phyloP scores from a whole-genome alignment of 2,797 vertebrate species.

The Mustela erminea region DNA sequence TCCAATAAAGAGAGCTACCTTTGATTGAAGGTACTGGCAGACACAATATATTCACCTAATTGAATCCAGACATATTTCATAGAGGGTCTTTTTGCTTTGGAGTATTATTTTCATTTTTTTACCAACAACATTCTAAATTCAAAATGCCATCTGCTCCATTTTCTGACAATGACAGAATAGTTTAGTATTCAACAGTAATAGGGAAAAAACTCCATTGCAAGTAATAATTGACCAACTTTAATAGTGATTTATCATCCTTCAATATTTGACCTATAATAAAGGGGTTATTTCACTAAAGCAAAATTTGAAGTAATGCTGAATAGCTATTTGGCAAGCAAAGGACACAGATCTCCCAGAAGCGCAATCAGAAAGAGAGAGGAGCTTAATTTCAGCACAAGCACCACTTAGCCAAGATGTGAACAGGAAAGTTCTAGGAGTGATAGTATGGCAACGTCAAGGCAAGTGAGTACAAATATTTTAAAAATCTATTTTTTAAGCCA shows the following conservation, averaged over 20 bases:
- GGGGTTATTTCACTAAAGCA: conserved; percentile 50
- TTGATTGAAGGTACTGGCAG: not conserved
- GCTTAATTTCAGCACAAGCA: conserved; percentile 20
- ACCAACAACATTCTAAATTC: conserved; percentile 48
- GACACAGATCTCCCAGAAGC: not conserved
- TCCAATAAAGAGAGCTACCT: conserved; percentile 12
- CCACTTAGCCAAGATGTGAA: not conserved
- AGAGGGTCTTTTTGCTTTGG: conserved; percentile 33
- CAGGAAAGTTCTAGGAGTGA: not conserved
- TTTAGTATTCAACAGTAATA: conserved; percentile 41
- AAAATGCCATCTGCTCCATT: conserved; percentile 48
- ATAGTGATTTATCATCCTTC: conserved; percentile 37
- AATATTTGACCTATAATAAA: conserved; percentile 61
- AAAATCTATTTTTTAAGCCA: not conserved
- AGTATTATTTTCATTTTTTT: conserved; percentile 57
- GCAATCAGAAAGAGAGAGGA: not conserved
- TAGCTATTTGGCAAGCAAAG: conserved; percentile 1
- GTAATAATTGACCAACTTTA: conserved; percentile 34
- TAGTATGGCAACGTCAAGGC: not conserved
- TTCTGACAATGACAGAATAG: conserved; percentile 52
- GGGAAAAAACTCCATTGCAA: conserved; percentile 40
- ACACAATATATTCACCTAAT: not conserved
- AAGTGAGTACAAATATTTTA: not conserved
- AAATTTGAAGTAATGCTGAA: not conserved
- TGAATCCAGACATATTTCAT: conserved; percentile 1